Conservation (phyloP, 2,113 vertebrate species). For the Megatriorchis doriae region DNA sequence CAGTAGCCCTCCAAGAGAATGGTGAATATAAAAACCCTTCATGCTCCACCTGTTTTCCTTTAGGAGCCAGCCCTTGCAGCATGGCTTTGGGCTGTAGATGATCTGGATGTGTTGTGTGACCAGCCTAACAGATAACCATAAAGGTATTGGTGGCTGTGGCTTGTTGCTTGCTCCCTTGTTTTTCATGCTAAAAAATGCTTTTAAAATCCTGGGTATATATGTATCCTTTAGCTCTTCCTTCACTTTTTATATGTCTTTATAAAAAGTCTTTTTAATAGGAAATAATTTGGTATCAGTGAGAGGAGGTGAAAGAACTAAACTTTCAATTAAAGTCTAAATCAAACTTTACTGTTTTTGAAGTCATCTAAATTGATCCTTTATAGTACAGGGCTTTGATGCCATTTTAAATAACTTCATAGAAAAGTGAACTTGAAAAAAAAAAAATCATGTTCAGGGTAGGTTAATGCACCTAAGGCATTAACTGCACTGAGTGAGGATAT, state of each 20-base stretch:
- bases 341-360: conserved; percentile 8
- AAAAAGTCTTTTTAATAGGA: not conserved
- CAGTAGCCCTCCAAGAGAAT: not conserved
- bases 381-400: not conserved
- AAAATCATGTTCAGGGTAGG: not conserved
- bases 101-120: not conserved
- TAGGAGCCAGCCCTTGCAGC: not conserved
- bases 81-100: not conserved
- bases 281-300: not conserved
- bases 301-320: not conserved
- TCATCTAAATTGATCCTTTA: conserved; percentile 13
- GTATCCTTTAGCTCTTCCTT: not conserved
- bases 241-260: not conserved
- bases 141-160: not conserved
- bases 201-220: not conserved
- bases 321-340: conserved; percentile 29
- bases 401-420: conserved; percentile 12
- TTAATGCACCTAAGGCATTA: not conserved
- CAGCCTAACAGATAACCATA: not conserved
- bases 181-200: not conserved
- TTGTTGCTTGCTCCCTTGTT: not conserved
- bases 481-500: not conserved
- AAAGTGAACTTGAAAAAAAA: not conserved
- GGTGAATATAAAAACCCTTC: not conserved
- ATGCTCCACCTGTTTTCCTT: not conserved